phyloP scores from a whole-genome alignment of 2,888 invertebrate species.

The Pseudococcus longispinus region DNA sequence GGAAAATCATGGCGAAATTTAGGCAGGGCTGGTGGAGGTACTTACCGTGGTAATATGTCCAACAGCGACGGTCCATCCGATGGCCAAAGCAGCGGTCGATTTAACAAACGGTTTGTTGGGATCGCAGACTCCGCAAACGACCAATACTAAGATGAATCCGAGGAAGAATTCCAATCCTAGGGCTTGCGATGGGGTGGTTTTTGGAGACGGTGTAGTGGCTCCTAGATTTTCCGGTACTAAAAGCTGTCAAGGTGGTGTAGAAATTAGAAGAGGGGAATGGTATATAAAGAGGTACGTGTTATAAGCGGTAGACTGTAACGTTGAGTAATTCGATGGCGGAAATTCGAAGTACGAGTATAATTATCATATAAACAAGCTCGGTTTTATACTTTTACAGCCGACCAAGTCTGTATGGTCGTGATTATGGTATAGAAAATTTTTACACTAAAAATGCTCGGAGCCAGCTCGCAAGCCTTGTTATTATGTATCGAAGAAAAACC shows the following conservation, averaged over 20 bases:
- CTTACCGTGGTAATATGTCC: constrained; percentile 75
- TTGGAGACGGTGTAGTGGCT: constrained; percentile 65
- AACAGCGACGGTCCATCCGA: constrained; percentile 72
- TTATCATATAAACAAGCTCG: constrained; percentile 46
- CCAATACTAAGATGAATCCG: constrained; percentile 74
- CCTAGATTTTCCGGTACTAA: constrained; percentile 63
- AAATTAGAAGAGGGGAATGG: background rate
- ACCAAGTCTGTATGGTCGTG: constrained; percentile 10
- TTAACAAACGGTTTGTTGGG: constrained; percentile 69
- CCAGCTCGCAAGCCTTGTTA: constrained; percentile 5
- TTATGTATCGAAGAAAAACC: constrained; percentile 16
- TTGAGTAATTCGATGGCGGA: constrained; percentile 35
- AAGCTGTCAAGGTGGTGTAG: background rate
- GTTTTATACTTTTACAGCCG: constrained; percentile 2
- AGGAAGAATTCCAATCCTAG: constrained; percentile 83
- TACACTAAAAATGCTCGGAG: constrained; percentile 16
- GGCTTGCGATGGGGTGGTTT: constrained; percentile 73
- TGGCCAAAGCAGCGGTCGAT: constrained; percentile 72
- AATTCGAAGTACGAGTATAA: constrained; percentile 36
- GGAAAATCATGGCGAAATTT: background rate
- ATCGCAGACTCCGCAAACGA: constrained; percentile 72
- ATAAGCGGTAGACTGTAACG: background rate
- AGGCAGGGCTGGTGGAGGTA: background rate
- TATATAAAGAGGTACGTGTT: background rate
- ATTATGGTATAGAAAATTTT: constrained; percentile 30